Evolutionary conservation across 2,797 vertebrate species (phyloP), one percentile per base, ranked within the genome.

Genomic region (Mus spretus): DNA sequence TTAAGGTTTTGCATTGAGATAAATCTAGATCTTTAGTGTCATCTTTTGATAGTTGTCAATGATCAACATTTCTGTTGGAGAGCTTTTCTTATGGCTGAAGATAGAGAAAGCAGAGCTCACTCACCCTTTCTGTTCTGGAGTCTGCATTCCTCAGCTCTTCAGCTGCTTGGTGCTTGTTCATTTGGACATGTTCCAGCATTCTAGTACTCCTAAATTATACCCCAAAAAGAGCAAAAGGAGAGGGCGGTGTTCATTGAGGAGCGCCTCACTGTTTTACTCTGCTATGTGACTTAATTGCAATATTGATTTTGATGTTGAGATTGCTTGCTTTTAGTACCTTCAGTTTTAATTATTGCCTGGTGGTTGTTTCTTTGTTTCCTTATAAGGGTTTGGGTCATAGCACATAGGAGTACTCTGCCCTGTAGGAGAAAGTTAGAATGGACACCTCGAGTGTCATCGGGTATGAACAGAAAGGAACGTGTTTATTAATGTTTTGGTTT

Each of bases 1-100:
- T 96, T 80, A 93, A 59, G 61, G 86, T 91, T 97, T 91, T 93
- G 72, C 85, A 59, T 92, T 96, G 83, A 94, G 87, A 81, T 84
- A 82, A 81, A n/a, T 93, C 72, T 79, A 81, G 44, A 57, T 95
- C 63, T 95, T 59, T 37, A 78, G 55, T 77, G 11, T 77, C 86
- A 55, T 90, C 47, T 94, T 94, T 95, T 90, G 72, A 79, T 96
- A 83, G 50, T 80, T 96, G 77, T n/a, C 47, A 94, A 47, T 92
- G 77, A n/a, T 91, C 63, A 80, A 44, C 40, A n/a, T 95, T 90
- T 70, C 44, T 31, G 24, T 44, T 85, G n/a, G 47, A 59, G 65
- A 85, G 13, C 9, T 19, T 95, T 96, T 93, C 24, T 94, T 59
- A 8, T 88, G 81, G 20, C 20, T 95, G 57, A 94, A 78, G 75